Conservation (phyloP, 2,113 vertebrate species). For the Ornithorhynchus anatinus region DNA sequence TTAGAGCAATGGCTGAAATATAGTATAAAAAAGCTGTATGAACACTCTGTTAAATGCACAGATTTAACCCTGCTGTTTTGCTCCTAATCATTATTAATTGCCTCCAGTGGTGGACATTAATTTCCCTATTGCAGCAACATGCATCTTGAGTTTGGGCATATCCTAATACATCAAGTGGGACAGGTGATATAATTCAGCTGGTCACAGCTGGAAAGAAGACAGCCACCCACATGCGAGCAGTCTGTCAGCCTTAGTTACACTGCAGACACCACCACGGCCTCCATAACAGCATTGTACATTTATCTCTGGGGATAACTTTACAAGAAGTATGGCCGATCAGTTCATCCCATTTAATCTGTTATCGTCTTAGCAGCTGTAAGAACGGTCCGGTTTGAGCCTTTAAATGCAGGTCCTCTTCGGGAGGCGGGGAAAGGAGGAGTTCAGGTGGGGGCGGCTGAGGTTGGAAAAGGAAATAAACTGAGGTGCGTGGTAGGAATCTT, state of each 20-base stretch:
- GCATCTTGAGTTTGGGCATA: slow-evolving; percentile 79
- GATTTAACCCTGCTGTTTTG: slow-evolving; percentile 81
- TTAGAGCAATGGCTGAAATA: slow-evolving; percentile 60
- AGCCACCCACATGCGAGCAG: slow-evolving; percentile 84
- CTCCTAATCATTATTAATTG: slow-evolving; percentile 87
- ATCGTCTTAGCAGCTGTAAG: slow-evolving; percentile 60
- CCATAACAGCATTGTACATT: slow-evolving; percentile 70
- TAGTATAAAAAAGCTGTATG: slow-evolving; percentile 68
- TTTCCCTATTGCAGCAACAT: slow-evolving; percentile 83
- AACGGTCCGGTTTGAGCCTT: slow-evolving; percentile 33
- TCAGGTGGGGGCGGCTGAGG: no score
- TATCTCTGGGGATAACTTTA: slow-evolving; percentile 78
- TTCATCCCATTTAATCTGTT: slow-evolving; percentile 71
- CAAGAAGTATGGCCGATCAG: slow-evolving; percentile 67
- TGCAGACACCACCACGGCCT: slow-evolving; percentile 71
- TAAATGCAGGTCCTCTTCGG: slow-evolving; percentile 12
- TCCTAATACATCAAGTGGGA: slow-evolving; percentile 84
- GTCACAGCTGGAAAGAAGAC: slow-evolving; percentile 85
- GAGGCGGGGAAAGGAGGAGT: neutral
- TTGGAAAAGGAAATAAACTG: neutral
- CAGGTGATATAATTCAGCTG: slow-evolving; percentile 89
- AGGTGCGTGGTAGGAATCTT: neutral
- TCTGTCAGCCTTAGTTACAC: slow-evolving; percentile 81
- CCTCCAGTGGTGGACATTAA: slow-evolving; percentile 84
- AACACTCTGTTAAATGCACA: slow-evolving; percentile 82